phyloP scores from a whole-genome alignment of 2,888 invertebrate species.

The Maniola hyperantus region DNA sequence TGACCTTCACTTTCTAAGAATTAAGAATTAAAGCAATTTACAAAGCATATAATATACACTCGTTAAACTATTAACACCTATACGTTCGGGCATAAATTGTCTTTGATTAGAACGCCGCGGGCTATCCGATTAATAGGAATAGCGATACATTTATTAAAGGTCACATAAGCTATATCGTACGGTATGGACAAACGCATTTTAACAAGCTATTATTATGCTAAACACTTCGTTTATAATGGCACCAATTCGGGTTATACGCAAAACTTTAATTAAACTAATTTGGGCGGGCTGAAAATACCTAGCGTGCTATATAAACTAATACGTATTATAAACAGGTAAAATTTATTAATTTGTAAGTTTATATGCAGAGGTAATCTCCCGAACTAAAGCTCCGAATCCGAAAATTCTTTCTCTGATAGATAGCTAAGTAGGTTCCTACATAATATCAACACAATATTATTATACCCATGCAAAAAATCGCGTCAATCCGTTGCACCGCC shows the following conservation, averaged over 20 bases:
- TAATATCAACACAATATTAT: too few relatives aligned
- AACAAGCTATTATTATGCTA: conserved; percentile 18
- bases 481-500: too few relatives aligned
- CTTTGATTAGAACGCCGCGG: conserved; percentile 23
- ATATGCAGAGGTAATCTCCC: too few relatives aligned
- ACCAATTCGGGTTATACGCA: neutral
- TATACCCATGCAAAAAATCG: too few relatives aligned
- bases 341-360: too few relatives aligned
- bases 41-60: conserved; percentile 18
- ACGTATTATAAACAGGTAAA: too few relatives aligned
- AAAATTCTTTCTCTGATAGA: too few relatives aligned
- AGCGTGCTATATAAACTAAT: neutral
- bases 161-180: conserved; percentile 20
- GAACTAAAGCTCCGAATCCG: too few relatives aligned
- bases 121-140: conserved; percentile 9
- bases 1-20: conserved; percentile 26
- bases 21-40: conserved; percentile 12
- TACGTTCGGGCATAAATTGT: conserved; percentile 24
- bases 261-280: conserved; percentile 15
- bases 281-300: neutral
- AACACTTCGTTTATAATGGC: neutral
- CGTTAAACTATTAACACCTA: conserved; percentile 27
- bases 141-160: conserved; percentile 26
- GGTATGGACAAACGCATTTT: conserved; percentile 16
- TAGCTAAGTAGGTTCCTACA: too few relatives aligned